A percentile compares a stretch with the other conserved stretches of the same genome.
Conservation (phyloP, 1,140 invertebrate genomes). For the Bombus huntii region DNA sequence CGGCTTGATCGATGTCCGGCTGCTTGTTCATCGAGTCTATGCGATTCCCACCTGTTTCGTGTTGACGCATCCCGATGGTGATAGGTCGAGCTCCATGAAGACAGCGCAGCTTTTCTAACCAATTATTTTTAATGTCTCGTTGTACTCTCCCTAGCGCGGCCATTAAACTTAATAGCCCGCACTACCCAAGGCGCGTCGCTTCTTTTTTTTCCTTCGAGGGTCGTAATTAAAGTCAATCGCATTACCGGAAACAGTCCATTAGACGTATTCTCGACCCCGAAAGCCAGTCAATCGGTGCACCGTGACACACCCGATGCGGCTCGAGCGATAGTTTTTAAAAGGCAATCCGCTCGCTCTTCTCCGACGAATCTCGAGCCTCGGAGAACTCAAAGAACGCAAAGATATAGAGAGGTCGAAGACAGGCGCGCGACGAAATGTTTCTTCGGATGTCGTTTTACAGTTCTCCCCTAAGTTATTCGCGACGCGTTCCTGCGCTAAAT, state of each 20-base stretch:
- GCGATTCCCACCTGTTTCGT: constrained; percentile 5
- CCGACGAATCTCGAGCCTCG: not conserved
- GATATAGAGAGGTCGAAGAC: not conserved
- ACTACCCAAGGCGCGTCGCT: constrained; percentile 54
- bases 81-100: constrained; percentile 12
- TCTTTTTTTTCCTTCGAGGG: constrained; percentile 35
- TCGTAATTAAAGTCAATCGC: constrained; percentile 70
- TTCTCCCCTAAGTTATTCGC: constrained; percentile 2
- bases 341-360: not conserved
- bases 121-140: constrained; percentile 73
- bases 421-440: not conserved
- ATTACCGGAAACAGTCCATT: constrained; percentile 69
- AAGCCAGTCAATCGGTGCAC: constrained; percentile 44
- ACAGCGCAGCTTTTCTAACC: constrained; percentile 37
- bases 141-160: constrained; percentile 65
- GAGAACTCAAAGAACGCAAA: too few species aligned
- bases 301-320: constrained; percentile 8
- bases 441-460: not conserved
- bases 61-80: too few species aligned
- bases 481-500: constrained; percentile 54
- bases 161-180: constrained; percentile 70
- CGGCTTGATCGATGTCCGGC: not conserved
- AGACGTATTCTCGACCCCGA: constrained; percentile 47
- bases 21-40: not conserved
- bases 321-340: not conserved